Conservation (phyloP, 2,888 invertebrate genomes). For the Geotrupes spiniger region DNA sequence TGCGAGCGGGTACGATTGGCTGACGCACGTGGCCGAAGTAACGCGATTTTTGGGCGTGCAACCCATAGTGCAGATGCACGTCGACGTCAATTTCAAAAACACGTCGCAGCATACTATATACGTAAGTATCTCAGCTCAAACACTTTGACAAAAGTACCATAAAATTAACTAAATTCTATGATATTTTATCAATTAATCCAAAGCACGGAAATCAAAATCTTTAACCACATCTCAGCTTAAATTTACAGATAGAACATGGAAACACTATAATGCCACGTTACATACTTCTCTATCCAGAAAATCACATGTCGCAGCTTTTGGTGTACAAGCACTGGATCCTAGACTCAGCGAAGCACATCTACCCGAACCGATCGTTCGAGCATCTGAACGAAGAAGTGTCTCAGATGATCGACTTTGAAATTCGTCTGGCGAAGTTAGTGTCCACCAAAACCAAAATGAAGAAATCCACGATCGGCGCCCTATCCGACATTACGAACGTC, state of each 20-base stretch:
- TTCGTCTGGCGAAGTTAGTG: constrained; percentile 32
- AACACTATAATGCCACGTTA: constrained; percentile 36
- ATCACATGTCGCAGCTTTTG: constrained; percentile 31
- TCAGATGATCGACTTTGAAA: constrained; percentile 40
- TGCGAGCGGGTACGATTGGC: constrained; percentile 29
- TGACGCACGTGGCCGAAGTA: constrained; percentile 31
- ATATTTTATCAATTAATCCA: no score
- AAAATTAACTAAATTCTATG: no score
- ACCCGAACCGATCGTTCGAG: constrained; percentile 19
- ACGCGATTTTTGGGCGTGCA: constrained; percentile 33
- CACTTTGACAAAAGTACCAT: no score
- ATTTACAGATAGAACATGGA: constrained; percentile 40
- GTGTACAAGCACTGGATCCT: constrained; percentile 39
- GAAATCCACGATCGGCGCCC: constrained; percentile 18
- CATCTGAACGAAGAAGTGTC: constrained; percentile 25
- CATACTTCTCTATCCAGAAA: constrained; percentile 32
- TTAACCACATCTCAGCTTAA: no score
- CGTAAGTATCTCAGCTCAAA: no score
- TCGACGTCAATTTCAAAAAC: constrained; percentile 38
- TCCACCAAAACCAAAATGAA: constrained; percentile 20
- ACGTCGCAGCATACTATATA: constrained; percentile 35
- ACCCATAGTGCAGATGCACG: constrained; percentile 39
- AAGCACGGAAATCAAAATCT: no score
- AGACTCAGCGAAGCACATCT: constrained; percentile 32
- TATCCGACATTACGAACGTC: constrained; percentile 4